Evolutionary conservation across 2,888 invertebrate species (phyloP).

Genomic region (Chloroclysta siterata): DNA sequence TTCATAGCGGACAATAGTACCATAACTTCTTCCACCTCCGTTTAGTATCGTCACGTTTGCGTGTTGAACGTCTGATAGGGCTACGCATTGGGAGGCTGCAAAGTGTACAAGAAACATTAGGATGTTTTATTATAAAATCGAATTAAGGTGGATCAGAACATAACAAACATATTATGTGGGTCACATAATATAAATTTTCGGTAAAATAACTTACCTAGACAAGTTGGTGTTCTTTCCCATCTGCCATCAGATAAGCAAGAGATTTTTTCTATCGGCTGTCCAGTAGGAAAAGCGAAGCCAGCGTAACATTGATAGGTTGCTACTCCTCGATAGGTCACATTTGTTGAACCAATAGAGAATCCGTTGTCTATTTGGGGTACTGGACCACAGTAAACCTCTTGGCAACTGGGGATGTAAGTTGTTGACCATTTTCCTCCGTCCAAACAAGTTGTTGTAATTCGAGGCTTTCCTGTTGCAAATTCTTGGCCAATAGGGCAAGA

Average conservation of each 20-base stretch:
- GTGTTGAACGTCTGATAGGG: slow-evolving; percentile 93
- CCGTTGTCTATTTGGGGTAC: slow-evolving; percentile 99
- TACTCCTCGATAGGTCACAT: slow-evolving; percentile 96
- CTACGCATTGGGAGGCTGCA: slow-evolving; percentile 95
- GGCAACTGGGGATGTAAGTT: slow-evolving; percentile 96
- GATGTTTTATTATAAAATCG: background rate
- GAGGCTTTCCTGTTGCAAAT: slow-evolving; percentile 94
- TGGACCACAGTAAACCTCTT: slow-evolving; percentile 98
- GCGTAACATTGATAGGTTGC: slow-evolving; percentile 99
- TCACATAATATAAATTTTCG: background rate
- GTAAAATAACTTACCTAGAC: slow-evolving; percentile 86
- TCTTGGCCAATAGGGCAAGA: slow-evolving; percentile 97
- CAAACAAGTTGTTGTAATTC: slow-evolving; percentile 93
- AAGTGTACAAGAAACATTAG: slow-evolving; percentile 33
- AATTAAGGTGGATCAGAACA: background rate
- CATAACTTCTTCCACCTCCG: slow-evolving; percentile 96
- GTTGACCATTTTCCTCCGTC: slow-evolving; percentile 97
- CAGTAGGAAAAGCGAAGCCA: slow-evolving; percentile 96
- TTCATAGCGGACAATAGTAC: slow-evolving; percentile 96
- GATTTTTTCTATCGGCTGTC: slow-evolving; percentile 94
- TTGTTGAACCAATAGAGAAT: slow-evolving; percentile 97
- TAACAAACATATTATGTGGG: background rate
- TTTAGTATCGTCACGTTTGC: slow-evolving; percentile 94
- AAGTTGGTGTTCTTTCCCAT: slow-evolving; percentile 96
- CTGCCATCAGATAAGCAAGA: slow-evolving; percentile 95